phyloP scores from a whole-genome alignment of 1,140 invertebrate species.

The Nymphalis io region DNA sequence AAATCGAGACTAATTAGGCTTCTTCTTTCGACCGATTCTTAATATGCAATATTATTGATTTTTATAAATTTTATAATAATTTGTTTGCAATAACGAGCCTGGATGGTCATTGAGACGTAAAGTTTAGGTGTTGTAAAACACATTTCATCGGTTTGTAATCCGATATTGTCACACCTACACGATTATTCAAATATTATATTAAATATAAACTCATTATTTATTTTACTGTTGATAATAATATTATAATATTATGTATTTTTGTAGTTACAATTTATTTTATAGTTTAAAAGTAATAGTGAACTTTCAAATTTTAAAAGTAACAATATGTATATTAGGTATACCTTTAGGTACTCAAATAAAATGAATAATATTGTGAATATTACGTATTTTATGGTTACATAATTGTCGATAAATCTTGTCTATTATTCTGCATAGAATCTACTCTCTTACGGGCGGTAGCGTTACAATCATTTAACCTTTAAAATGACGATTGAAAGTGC shows the following conservation, averaged over 20 bases:
- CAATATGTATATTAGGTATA: no score
- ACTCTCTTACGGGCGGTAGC: no score
- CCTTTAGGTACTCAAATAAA: no score
- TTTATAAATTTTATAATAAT: conserved; percentile 24
- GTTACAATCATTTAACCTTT: no score
- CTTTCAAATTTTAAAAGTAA: no score
- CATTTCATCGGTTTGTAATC: conserved; percentile 30
- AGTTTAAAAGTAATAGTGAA: no score
- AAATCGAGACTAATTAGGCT: conserved; percentile 24
- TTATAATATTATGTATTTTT: background rate
- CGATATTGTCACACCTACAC: conserved; percentile 32
- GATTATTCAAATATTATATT: conserved; percentile 34
- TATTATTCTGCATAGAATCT: no score
- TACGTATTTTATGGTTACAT: no score
- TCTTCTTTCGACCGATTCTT: conserved; percentile 13
- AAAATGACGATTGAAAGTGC: no score
- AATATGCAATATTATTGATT: conserved; percentile 24
- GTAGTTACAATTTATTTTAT: no score
- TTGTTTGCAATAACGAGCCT: conserved; percentile 23
- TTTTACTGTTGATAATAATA: conserved; percentile 14
- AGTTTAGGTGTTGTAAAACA: conserved; percentile 36
- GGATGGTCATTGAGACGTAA: conserved; percentile 28
- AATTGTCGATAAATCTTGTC: no score
- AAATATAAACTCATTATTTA: conserved; percentile 23
- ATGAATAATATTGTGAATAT: no score